A percentile compares a stretch with the other conserved stretches of the same genome.
phyloP scores from a whole-genome alignment of 1,140 invertebrate species.

The Meloidogyne chitwoodi region DNA sequence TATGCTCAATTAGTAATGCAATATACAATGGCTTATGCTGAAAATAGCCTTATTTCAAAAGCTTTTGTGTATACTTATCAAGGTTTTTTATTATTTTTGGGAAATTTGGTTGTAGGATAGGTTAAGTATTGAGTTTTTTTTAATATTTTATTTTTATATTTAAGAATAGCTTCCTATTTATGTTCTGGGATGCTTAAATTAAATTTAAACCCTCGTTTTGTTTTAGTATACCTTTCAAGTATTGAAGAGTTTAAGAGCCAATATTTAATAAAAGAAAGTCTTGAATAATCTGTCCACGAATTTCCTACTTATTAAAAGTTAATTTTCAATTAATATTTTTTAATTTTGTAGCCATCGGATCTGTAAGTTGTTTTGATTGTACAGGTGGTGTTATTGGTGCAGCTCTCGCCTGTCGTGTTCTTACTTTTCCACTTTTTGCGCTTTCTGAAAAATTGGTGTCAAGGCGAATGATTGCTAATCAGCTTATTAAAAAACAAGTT shows the following conservation, averaged over 20 bases:
- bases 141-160: too few relatives aligned
- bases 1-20: neutral
- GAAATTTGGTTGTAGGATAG: too few relatives aligned
- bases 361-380: neutral
- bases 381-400: neutral
- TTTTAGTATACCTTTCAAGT: too few relatives aligned
- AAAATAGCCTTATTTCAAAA: neutral
- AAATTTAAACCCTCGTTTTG: too few relatives aligned
- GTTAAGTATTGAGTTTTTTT: too few relatives aligned
- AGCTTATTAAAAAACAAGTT: slow-evolving; percentile 9
- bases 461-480: slow-evolving; percentile 30
- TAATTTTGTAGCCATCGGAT: neutral
- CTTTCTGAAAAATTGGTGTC: slow-evolving; percentile 48
- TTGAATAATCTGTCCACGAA: too few relatives aligned
- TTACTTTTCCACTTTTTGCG: neutral
- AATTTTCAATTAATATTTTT: too few relatives aligned
- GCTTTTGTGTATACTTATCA: neutral
- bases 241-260: too few relatives aligned
- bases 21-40: neutral
- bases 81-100: neutral
- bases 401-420: neutral
- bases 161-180: too few relatives aligned
- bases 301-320: too few relatives aligned
- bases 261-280: too few relatives aligned
- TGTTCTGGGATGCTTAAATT: too few relatives aligned